Percentiles rank a stretch among this genome's conserved stretches.
Conservation (phyloP, 2,113 vertebrate genomes). For the Tachysurus fulvidraco region DNA sequence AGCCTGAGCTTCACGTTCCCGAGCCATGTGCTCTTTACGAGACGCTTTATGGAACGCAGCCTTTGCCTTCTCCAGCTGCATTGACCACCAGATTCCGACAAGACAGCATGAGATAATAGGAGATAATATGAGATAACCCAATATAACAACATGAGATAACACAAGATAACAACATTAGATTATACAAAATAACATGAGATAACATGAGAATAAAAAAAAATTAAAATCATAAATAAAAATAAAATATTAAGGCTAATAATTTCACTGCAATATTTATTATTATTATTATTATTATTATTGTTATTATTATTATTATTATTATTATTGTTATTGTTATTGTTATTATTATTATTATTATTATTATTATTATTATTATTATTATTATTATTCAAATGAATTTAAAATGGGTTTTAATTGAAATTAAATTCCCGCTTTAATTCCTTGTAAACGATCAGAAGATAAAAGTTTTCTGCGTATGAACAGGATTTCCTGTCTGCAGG, state of each 20-base stretch:
- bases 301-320: background rate
- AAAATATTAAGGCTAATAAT: background rate
- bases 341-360: background rate
- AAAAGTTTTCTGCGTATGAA: too few species aligned
- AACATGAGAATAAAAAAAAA: too few species aligned
- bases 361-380: slow-evolving; percentile 1
- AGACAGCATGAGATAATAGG: too few species aligned
- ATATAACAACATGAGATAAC: too few species aligned
- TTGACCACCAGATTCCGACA: background rate
- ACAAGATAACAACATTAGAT: too few species aligned
- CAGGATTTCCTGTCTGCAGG: background rate
- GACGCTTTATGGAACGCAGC: slow-evolving; percentile 73
- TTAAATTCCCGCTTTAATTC: background rate
- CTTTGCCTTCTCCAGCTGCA: slow-evolving; percentile 76
- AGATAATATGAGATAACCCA: too few species aligned
- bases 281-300: background rate
- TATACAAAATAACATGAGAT: too few species aligned
- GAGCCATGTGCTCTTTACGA: slow-evolving; percentile 67
- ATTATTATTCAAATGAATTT: background rate
- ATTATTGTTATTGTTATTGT: too few species aligned
- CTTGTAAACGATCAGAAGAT: background rate
- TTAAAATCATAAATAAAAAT: too few species aligned
- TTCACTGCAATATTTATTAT: background rate
- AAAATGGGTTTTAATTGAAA: background rate
- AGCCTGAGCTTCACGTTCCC: slow-evolving; percentile 65